Base-by-base conservation (phyloP, 2,888 invertebrate species). In the Muscina levida region DNA sequence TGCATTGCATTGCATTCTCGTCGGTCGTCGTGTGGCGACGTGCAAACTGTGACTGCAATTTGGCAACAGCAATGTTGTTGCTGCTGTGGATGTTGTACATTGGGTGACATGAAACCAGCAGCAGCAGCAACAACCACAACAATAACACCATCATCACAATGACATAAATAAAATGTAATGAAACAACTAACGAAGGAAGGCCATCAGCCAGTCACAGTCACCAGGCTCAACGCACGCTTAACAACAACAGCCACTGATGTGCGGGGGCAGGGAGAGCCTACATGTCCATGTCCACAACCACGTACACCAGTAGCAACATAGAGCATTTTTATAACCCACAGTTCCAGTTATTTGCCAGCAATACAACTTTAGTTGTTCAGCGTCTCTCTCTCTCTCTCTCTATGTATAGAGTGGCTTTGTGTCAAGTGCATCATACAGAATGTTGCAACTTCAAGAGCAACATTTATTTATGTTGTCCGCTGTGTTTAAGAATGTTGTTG, bases 11-110 rank as follows among this genome's bases (percentile, higher is more conserved):
- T 48, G 3, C 51, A n/a, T n/a, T n/a, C n/a, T n/a, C n/a, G n/a
- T n/a, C n/a, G n/a, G n/a, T n/a, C n/a, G n/a, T n/a, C 31, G 57
- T 26, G 72, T 59, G 46, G 59, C 57, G 48, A 72, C 37, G 72
- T 72, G 59, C 48, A 72, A 62, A 65, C 62, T 56, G 48, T 56
- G 31, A 65, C 37, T 66, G 56, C 44, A 62, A 65, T 73, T 53
- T 48, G 19, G 53, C 17, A 56, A 15, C 19, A 31, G n/a, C n/a
- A n/a, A n/a, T 67, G 19, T 44, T 19, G 17, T 66, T 48, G 48
- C 48, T 59, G 59, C 22, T 66, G 24, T 37, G 15, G 48, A 19
- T 67, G 24, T 51, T 42, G 42, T 53, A 56, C 53, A 42, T 19
- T 68, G 51, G 51, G 42, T 42, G 39, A 24, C 53, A 53, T 44